Evolutionary conservation across 2,113 vertebrate genomes (phyloP).

Genomic region (Sylvia atricapilla): DNA sequence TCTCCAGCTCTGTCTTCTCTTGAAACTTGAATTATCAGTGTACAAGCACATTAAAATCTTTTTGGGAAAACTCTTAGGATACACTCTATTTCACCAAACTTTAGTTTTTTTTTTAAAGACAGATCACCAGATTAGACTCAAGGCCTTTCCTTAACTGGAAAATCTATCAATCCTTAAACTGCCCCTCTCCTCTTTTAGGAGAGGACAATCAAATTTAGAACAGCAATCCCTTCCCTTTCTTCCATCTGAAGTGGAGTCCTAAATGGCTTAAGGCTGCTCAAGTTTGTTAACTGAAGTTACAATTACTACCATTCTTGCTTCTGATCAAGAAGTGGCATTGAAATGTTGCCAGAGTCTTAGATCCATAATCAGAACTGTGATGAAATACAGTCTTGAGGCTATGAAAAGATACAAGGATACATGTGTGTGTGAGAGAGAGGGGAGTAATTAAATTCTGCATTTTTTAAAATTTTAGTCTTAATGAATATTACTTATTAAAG

Average conservation of each 20-base stretch:
- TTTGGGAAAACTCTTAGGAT: neutral
- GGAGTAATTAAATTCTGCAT: neutral
- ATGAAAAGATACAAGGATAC: neutral
- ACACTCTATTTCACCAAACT: neutral
- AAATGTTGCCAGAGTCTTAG: neutral
- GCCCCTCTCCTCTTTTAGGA: neutral
- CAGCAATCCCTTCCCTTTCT: neutral
- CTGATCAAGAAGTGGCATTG: neutral
- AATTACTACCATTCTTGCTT: neutral
- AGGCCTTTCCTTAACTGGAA: neutral
- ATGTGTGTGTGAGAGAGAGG: rapidly evolving
- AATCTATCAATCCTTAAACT: neutral
- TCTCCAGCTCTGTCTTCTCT: neutral
- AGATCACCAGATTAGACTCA: neutral
- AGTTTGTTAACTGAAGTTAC: neutral
- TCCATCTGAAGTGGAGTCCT: neutral
- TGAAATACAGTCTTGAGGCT: neutral
- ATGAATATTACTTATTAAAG: neutral
- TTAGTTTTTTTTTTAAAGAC: neutral
- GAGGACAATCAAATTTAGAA: neutral
- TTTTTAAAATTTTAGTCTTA: neutral
- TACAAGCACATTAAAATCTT: neutral
- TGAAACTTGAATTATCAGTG: neutral
- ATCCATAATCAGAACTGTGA: neutral
- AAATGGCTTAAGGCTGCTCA: neutral